These are phyloP conservation scores for Pemphigus obesinymphae DNA, from an alignment of 1,140 invertebrate species.

Conservation along the genomic window DNA sequence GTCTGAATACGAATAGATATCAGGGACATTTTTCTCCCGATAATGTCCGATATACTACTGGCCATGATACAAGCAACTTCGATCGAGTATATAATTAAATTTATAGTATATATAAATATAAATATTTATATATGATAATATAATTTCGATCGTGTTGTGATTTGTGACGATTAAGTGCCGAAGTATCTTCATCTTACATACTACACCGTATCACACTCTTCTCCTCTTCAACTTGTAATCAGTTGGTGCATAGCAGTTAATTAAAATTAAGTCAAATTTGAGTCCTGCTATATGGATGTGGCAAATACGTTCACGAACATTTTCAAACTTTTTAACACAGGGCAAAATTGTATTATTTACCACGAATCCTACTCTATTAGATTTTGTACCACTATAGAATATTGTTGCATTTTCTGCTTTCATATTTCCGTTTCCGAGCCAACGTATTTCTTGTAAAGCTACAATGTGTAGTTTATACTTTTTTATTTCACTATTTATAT, in stretches of 20 bases:
- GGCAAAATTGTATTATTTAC: conserved; percentile 6
- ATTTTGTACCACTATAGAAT: conserved; percentile 34
- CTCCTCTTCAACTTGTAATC: conserved; percentile 42
- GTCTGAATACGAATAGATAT: no score
- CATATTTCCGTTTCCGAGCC: conserved; percentile 26
- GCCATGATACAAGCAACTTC: no score
- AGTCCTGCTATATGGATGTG: conserved; percentile 29
- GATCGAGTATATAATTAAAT: no score
- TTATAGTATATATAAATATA: no score
- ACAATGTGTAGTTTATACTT: conserved; percentile 42
- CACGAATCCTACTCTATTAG: conserved; percentile 34
- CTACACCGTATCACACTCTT: no score
- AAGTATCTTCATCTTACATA: no score
- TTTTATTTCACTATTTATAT: conserved; percentile 37
- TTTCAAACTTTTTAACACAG: conserved; percentile 32
- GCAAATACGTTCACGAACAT: conserved; percentile 40
- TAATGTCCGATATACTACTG: no score
- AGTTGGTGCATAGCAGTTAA: conserved; percentile 40
- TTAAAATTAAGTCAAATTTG: no score
- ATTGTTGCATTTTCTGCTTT: conserved; percentile 11
- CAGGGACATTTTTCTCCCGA: no score
- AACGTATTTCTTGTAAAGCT: conserved; percentile 44
- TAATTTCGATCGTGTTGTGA: no score
- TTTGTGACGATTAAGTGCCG: no score
- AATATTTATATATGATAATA: no score